These are phyloP conservation scores for Drosophila parthenogenetica DNA, from an alignment of 2,888 invertebrate genomes.

Conservation along the genomic window DNA sequence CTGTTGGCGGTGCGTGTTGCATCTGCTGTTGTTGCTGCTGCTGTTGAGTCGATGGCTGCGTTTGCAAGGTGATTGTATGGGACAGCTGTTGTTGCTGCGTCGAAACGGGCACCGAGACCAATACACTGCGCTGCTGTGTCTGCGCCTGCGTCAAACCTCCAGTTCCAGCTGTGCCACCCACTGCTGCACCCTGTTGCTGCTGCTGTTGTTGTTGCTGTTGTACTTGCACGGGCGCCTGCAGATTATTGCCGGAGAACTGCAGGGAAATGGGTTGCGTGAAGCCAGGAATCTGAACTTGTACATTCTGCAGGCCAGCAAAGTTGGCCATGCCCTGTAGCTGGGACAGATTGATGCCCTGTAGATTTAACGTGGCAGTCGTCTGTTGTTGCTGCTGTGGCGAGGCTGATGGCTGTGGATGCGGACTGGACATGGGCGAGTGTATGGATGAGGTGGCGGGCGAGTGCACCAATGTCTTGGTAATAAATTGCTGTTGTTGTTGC, in stretches of 20 bases:
- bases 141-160: conserved; percentile 54
- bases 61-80: conserved; percentile 81
- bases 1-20: conserved; percentile 83
- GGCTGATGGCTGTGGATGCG: conserved; percentile 85
- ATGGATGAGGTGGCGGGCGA: conserved; percentile 85
- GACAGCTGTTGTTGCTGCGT: conserved; percentile 83
- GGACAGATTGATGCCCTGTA: conserved; percentile 91
- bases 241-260: conserved; percentile 89
- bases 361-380: conserved; percentile 86
- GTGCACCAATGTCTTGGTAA: conserved; percentile 83
- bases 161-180: conserved; percentile 21
- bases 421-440: conserved; percentile 87
- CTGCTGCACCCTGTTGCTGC: conserved; percentile 56
- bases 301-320: conserved; percentile 90
- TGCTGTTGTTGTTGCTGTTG: conserved; percentile 61
- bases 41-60: conserved; percentile 84
- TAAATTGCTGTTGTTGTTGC: conserved; percentile 78
- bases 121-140: conserved; percentile 86
- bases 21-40: conserved; percentile 84
- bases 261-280: conserved; percentile 94
- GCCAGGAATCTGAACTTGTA: conserved; percentile 91
- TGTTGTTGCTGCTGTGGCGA: conserved; percentile 84
- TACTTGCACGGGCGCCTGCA: conserved; percentile 80
- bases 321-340: conserved; percentile 87
- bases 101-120: conserved; percentile 89